Percentiles rank a stretch among this genome's conserved stretches.
phyloP scores from a whole-genome alignment of 2,113 vertebrate species.

The Nipponia nippon region DNA sequence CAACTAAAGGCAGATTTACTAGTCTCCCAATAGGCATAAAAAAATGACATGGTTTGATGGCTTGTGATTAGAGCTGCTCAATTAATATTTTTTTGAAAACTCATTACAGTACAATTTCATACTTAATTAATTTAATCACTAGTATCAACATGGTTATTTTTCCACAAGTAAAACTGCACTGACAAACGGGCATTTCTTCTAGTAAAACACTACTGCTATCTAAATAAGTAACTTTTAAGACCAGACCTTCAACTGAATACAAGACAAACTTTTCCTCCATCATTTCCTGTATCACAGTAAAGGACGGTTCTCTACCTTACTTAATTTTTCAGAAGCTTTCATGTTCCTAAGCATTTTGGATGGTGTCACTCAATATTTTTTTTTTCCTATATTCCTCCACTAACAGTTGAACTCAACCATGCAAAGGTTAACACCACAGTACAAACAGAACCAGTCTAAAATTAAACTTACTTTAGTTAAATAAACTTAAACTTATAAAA shows the following conservation, averaged over 20 bases:
- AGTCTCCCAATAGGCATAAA: not conserved
- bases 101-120: not conserved
- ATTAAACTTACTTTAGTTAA: not conserved
- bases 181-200: not conserved
- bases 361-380: not conserved
- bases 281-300: not conserved
- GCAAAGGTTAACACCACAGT: not conserved
- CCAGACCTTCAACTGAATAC: not conserved
- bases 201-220: not conserved
- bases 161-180: not conserved
- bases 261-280: not conserved
- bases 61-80: not conserved
- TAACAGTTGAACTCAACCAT: not conserved
- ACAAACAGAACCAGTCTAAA: not conserved
- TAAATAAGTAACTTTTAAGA: not conserved
- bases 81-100: not conserved
- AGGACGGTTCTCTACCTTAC: not conserved
- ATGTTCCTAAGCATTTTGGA: not conserved
- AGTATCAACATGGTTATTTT: not conserved
- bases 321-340: not conserved
- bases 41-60: not conserved
- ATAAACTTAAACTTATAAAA: not conserved
- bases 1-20: not conserved
- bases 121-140: not conserved
- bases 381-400: not conserved